Base-by-base conservation (phyloP, 1,140 invertebrate species). In the Aradophagus sp. region DNA sequence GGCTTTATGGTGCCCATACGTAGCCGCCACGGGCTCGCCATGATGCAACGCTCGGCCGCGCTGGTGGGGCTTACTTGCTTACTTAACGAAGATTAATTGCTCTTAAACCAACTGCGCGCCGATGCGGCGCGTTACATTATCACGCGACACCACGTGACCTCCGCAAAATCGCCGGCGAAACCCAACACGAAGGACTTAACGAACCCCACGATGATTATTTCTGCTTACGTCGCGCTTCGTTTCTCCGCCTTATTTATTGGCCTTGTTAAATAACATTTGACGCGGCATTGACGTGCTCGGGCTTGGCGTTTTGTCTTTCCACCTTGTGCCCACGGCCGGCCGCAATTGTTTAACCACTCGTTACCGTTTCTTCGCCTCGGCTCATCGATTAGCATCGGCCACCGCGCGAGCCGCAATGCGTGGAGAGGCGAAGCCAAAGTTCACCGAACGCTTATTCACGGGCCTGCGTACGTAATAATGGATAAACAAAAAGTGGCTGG, bases 51-150 rank as follows among this genome's bases (percentile, higher is more conserved):
- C 6, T 34, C 44, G 31, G 7, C 31, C 12, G 32, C 35, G 45
- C 27, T 52, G 68, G 72, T 29, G 53, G 56, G 41, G 62, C 42
- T 74, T 48, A 62, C 71, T 71, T 42, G 74, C 72, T 71, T 47
- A 69, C 70, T 74, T 56, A 80, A 81, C 80, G 80, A 81, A 81
- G 80, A 81, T 80, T 81, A 81, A 81, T 81, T 77, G 78, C 80
- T 74, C 77, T 80, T 76, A 77, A 78, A 80, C 73, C 75, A 78
- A 79, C 78, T 76, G 76, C 78, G 76, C 65, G 58, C 73, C 75
- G 69, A 75, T 69, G 76, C 50, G 69, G 45, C 72, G 62, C 61
- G 66, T 75, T 74, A 67, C 73, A 79, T 80, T 79, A 77, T 79
- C 76, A 73, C 76, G 76, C 75, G 77, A 71, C 69, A 76, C 76